Base-by-base conservation (phyloP, 2,888 invertebrate species). In the Acanthosepion esculentum region DNA sequence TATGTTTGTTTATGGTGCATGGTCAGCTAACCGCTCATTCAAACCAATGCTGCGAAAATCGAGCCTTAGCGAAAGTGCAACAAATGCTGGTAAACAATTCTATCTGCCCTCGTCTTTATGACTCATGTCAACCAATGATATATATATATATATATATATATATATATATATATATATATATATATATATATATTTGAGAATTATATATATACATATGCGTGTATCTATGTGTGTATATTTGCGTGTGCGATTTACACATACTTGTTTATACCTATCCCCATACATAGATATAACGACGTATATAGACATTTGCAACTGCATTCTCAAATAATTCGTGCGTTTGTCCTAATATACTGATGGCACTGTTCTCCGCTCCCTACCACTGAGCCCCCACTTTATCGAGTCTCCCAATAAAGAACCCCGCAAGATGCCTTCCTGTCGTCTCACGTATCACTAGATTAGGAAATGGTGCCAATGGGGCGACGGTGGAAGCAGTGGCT, bases 351-450 rank as follows among this genome's bases (percentile, higher is more conserved):
- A 78, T 78, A 78, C 78, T 78, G 78, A 78, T 78, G 1, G 78
- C n/a, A 8, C 78, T 78, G 29, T 78, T n/a, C 10, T 1, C 15
- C n/a, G 78, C 78, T 78, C 78, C 78, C 78, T 78, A 78, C 78
- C 78, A 78, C 78, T n/a, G 78, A 78, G 18, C 78, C 78, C 78
- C 78, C n/a, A 33, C n/a, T 33, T 78, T n/a, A 78, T 10, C 78
- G 78, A n/a, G 12, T 12, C 12, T 78, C 78, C 12, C n/a, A 15
- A n/a, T 12, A 78, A 78, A 78, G 78, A 78, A 78, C 78, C 78
- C 78, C 78, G 78, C 78, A 78, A 78, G 78, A 78, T 78, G 78
- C 78, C 78, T 78, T n/a, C 78, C n/a, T 78, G 78, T 78, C 78
- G 78, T 78, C 33, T 78, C n/a, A n/a, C 18, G 78, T 78, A 78